Evolutionary conservation across 1,140 invertebrate genomes (phyloP), one percentile per base, ranked within the genome.

Genomic region (Cyclargus thomasi): DNA sequence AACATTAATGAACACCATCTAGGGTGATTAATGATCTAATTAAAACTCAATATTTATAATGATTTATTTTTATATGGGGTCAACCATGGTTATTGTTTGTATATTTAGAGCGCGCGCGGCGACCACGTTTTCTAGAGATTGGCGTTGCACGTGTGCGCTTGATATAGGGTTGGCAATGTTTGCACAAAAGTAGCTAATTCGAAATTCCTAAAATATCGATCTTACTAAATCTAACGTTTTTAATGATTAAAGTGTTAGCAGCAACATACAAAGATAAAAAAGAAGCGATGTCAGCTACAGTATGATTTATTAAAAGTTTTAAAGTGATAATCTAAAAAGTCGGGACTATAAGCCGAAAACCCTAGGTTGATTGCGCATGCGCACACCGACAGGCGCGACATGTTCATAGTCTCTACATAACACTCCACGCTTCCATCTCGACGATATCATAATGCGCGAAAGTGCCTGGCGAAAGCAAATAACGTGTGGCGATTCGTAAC

Each of bases 341-440:
- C 29, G 8, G 5, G 8, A 29, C 5, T 8, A 29, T 29, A n/a
- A n/a, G n/a, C 29, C 8, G 29, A 8, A 6, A 29, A 29, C 29
- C 29, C 29, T 29, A 29, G 8, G 29, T 63, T 70, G 70, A 73
- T 71, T 71, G 71, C 63, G 65, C 55, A 64, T 71, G 69, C 70
- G 67, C 62, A 64, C 68, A 67, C 53, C 18, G 53, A 35, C 53
- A 21, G 47, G 53, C 68, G 63, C 64, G 70, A 70, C 74, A 70
- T 59, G 5, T 80, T 77, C 79, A 79, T 78, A 77, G 68, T 75
- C 75, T 71, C 63, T 69, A 70, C 70, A 67, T 47, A 11, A 39
- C 39, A 47, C 11, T 23, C 55, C 53, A 35, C 22, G 22, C 17
- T 57, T 62, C 53, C 65, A 69, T 39, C 62, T 64, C 63, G 36